Base-by-base conservation (phyloP, 2,888 invertebrate genomes). In the Drosophila borborema region DNA sequence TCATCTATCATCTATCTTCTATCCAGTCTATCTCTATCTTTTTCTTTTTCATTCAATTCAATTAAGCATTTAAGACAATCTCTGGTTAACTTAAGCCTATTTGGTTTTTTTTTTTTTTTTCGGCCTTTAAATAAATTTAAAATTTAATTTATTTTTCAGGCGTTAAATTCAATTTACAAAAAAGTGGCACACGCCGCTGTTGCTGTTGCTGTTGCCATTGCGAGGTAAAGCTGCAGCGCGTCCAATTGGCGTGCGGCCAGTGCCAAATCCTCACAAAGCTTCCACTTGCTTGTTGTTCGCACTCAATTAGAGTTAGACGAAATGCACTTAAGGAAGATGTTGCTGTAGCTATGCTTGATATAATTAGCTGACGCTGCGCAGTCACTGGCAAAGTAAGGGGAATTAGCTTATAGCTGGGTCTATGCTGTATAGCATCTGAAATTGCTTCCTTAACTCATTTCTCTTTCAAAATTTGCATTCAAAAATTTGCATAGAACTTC, bases 121-220 rank as follows among this genome's bases (percentile, higher is more conserved):
- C n/a, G 28, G 28, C 28, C 28, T 2, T 45, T 45, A 45, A 16
- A 23, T 28, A 53, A 16, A 45, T 45, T 54, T 66, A 43, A 54
- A 20, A 45, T 45, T 54, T 54, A 53, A 54, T 66, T 46, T 66
- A n/a, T 64, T 41, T 58, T 12, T 38, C 48, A 43, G 14, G 51
- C 74, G 71, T 31, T 74, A 71, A 79, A 74, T 77, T 77, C 64
- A 77, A 77, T 77, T 81, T 77, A 53, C 61, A 14, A 51, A 51
- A 51, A 73, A 77, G 51, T 61, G 51, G 68, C 20, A 58, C 64
- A 66, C 34, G 40, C 49, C 31, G n/a, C n/a, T 8, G 28, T 16
- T 49, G 38, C 36, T 12, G 36, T 3, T 36, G 36, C 28, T 18
- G 4, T n/a, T 34, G n/a, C 10, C 36, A 10, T 23, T 43, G 38